Conservation (phyloP, 1,140 invertebrate genomes). For the Eufriesea mexicana region DNA sequence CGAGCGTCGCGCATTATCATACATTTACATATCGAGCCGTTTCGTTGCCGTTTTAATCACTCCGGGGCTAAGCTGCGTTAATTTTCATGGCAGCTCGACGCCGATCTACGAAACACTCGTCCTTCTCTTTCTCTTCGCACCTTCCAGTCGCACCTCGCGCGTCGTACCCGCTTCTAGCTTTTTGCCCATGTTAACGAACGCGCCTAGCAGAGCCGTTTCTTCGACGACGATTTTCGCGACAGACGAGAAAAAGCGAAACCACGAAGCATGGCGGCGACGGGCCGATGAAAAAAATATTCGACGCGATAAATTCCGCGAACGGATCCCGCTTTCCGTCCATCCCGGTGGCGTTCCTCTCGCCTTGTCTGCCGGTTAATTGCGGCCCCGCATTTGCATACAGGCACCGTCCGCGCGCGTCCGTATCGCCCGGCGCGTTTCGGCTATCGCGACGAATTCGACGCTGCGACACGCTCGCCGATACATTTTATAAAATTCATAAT, state of each 20-base stretch:
- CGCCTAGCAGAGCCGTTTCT: too few relatives aligned
- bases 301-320: constrained; percentile 34
- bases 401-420: constrained; percentile 39
- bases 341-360: constrained; percentile 32
- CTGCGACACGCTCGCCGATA: constrained; percentile 25
- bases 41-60: constrained; percentile 6
- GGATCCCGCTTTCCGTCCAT: constrained; percentile 13
- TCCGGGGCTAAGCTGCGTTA: neutral
- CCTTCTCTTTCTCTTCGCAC: too few relatives aligned
- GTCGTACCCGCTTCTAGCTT: too few relatives aligned
- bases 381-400: constrained; percentile 72
- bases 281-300: constrained; percentile 25
- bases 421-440: constrained; percentile 23
- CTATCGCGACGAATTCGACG: constrained; percentile 44
- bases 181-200: too few relatives aligned
- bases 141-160: too few relatives aligned
- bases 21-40: constrained; percentile 39
- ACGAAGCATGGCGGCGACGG: neutral
- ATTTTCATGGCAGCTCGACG: too few relatives aligned
- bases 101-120: too few relatives aligned
- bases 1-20: constrained; percentile 12
- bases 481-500: constrained; percentile 53
- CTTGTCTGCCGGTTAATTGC: constrained; percentile 68
- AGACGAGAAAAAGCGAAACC: neutral
- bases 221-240: too few relatives aligned